Percentiles rank a stretch among this genome's conserved stretches.
phyloP scores from a whole-genome alignment of 2,797 vertebrate genomes.

The Sebastes jordani region DNA sequence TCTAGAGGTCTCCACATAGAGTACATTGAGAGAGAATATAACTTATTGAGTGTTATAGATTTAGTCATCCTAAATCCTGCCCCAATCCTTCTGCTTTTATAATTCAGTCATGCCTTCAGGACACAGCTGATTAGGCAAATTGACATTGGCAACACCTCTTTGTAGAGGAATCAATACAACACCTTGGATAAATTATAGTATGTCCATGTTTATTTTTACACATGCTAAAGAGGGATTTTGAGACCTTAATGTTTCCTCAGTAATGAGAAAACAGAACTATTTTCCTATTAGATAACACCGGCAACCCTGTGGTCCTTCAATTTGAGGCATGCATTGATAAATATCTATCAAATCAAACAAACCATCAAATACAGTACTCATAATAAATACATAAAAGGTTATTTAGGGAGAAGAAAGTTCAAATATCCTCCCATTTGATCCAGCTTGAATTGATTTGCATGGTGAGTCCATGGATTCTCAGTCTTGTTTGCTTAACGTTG shows the following conservation, averaged over 20 bases:
- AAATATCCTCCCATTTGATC: conserved; percentile 26
- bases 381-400: conserved; percentile 49
- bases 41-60: conserved; percentile 1
- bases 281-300: conserved; percentile 8
- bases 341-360: conserved; percentile 32
- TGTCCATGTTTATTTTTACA: conserved; percentile 16
- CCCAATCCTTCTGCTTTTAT: background rate
- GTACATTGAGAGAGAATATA: background rate
- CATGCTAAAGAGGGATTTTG: background rate
- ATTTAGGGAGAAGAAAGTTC: conserved; percentile 19
- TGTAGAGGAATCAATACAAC: conserved; percentile 17
- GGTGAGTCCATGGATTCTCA: background rate
- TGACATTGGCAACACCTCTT: conserved; percentile 16
- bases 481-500: conserved; percentile 1
- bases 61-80: background rate
- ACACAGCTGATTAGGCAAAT: conserved; percentile 17
- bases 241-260: background rate
- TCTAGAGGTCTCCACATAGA: background rate
- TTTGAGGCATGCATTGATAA: conserved; percentile 59
- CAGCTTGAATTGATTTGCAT: conserved; percentile 38
- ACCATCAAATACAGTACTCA: conserved; percentile 38
- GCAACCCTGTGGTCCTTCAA: conserved; percentile 45
- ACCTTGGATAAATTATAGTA: background rate
- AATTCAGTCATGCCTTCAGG: background rate
- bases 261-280: background rate